A percentile compares a stretch with the other conserved stretches of the same genome.
These are phyloP conservation scores for Exephanes ischioxanthus DNA, from an alignment of 2,888 invertebrate genomes.

Conservation along the genomic window DNA sequence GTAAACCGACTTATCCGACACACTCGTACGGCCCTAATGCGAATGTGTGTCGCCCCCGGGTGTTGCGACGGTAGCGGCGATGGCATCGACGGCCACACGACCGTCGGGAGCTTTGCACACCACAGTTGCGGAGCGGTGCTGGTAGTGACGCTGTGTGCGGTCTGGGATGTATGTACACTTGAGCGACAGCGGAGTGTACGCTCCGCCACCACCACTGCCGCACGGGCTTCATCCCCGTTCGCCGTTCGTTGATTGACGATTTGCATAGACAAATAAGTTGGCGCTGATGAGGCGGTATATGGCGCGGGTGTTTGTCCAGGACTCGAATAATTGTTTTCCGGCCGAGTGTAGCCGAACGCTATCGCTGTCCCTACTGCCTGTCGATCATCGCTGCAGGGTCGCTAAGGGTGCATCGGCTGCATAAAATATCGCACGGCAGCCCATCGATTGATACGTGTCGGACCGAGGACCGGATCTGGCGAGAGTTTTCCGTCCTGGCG, in stretches of 20 bases:
- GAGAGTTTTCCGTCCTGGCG: conserved; percentile 16
- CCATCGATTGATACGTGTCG: conserved; percentile 15
- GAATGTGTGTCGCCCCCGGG: not conserved
- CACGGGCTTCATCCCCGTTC: conserved; percentile 61
- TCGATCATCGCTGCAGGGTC: conserved; percentile 70
- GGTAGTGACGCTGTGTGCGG: not conserved
- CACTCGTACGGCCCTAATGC: conserved; percentile 1
- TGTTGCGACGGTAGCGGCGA: conserved; percentile 9
- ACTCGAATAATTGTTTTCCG: conserved; percentile 75
- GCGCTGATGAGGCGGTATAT: conserved; percentile 77
- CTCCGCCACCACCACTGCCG: conserved; percentile 7
- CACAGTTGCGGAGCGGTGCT: not conserved
- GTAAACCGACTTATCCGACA: conserved; percentile 25
- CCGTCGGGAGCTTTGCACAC: not conserved
- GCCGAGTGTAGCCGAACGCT: conserved; percentile 47
- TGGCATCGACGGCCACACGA: not conserved
- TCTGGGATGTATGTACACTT: conserved; percentile 1
- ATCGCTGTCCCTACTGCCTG: conserved; percentile 40
- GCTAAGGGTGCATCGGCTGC: conserved; percentile 34
- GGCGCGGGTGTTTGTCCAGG: conserved; percentile 73
- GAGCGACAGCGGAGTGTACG: not conserved
- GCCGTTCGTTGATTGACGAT: conserved; percentile 81
- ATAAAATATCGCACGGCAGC: conserved; percentile 70
- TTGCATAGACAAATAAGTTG: conserved; percentile 84
- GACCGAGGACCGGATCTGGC: not conserved